These are phyloP conservation scores for Diphyllodes magnificus DNA, from an alignment of 2,113 vertebrate species.

Conservation along the genomic window DNA sequence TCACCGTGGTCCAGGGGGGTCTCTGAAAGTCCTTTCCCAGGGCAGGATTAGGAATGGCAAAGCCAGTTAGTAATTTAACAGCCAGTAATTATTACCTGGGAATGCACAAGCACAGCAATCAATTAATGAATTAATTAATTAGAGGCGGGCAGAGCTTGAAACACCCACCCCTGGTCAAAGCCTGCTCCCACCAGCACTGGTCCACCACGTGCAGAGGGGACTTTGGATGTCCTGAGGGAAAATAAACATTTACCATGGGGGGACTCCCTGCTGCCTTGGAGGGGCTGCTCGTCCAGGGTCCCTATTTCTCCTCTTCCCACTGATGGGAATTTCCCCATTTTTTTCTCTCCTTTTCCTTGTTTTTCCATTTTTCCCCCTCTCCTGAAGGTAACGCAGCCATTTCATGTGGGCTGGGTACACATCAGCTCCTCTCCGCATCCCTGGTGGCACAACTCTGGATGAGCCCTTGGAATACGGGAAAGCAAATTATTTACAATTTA, in stretches of 20 bases:
- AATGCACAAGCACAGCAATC: background rate
- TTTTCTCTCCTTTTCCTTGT: background rate
- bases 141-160: background rate
- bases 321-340: background rate
- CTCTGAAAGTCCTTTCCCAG: background rate
- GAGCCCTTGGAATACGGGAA: background rate
- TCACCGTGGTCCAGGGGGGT: background rate
- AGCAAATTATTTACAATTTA: background rate
- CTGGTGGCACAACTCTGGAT: fast-evolving
- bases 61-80: background rate
- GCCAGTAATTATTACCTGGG: background rate
- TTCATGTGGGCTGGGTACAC: fast-evolving
- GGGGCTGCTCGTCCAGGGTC: background rate
- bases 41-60: background rate
- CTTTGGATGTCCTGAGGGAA: background rate
- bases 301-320: background rate
- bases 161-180: background rate
- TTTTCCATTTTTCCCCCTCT: too few species aligned
- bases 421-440: background rate
- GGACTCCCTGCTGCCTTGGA: background rate
- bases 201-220: background rate
- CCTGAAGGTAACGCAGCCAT: background rate
- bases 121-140: background rate
- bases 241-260: too few species aligned
- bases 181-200: background rate